A percentile compares a stretch with the other conserved stretches of the same genome.
These are phyloP conservation scores for Miniopterus natalensis DNA, from an alignment of 2,113 vertebrate species.

Conservation along the genomic window DNA sequence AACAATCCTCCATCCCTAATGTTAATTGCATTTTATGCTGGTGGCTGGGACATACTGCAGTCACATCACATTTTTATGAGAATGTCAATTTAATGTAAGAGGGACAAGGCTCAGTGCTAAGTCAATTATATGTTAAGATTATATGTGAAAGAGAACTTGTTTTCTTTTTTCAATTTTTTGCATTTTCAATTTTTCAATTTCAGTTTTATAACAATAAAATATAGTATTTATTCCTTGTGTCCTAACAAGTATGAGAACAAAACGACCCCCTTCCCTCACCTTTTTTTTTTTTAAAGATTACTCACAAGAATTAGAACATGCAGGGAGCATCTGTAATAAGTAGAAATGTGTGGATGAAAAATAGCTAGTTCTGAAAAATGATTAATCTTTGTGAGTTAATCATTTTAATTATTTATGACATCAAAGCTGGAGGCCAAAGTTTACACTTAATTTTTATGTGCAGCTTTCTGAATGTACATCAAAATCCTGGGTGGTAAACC, in stretches of 20 bases:
- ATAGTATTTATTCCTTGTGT: neutral
- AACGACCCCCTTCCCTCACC: neutral
- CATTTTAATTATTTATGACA: constrained; percentile 46
- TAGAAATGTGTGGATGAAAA: constrained; percentile 26
- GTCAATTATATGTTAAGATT: neutral
- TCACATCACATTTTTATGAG: neutral
- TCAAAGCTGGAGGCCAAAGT: neutral
- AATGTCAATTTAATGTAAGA: neutral
- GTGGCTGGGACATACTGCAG: neutral
- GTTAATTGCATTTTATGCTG: constrained; percentile 23
- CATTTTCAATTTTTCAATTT: constrained; percentile 8
- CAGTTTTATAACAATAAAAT: constrained; percentile 5
- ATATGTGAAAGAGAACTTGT: neutral
- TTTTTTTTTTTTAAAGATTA: neutral
- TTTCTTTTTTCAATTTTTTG: constrained; percentile 31
- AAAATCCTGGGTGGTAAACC: neutral
- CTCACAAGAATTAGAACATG: neutral
- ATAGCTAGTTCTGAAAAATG: constrained; percentile 23
- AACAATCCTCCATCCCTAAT: neutral
- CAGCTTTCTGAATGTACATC: constrained; percentile 42
- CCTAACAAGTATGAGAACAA: neutral
- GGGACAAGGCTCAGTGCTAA: neutral
- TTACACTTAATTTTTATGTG: constrained; percentile 26
- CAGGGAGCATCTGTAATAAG: constrained; percentile 17
- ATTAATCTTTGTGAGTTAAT: constrained; percentile 51